Percentiles rank a stretch among this genome's conserved stretches.
Evolutionary conservation across 1,140 invertebrate genomes (phyloP).

Genomic region (Elysia chlorotica): DNA sequence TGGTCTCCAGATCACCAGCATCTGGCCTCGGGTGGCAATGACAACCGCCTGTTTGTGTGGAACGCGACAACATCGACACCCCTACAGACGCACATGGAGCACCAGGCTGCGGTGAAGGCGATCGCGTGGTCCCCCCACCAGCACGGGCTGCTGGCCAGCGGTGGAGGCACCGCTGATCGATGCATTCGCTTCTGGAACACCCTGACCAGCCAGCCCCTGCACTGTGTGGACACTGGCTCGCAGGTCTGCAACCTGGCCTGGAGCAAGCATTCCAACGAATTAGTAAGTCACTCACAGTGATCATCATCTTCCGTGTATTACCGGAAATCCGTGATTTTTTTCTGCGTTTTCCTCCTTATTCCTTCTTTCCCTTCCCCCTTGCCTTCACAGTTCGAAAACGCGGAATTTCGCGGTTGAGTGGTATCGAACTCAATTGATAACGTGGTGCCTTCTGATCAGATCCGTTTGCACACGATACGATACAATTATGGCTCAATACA

Average conservation of each 20-base stretch:
- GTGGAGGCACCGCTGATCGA: slow-evolving; percentile 96
- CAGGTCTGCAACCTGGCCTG: slow-evolving; percentile 98
- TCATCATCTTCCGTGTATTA: too few species aligned
- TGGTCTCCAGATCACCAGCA: slow-evolving; percentile 99
- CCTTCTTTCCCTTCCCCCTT: too few species aligned
- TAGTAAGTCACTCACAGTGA: too few species aligned
- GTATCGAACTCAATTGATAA: too few species aligned
- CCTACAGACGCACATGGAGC: slow-evolving; percentile 93
- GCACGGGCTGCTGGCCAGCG: slow-evolving; percentile 94
- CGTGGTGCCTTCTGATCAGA: too few species aligned
- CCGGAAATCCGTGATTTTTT: too few species aligned
- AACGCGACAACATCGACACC: slow-evolving; percentile 73
- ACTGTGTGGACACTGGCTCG: slow-evolving; percentile 98
- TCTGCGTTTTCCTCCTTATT: too few species aligned
- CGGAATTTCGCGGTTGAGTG: too few species aligned
- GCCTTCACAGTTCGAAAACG: too few species aligned
- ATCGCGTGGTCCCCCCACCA: slow-evolving; percentile 99
- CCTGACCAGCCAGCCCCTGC: slow-evolving; percentile 97
- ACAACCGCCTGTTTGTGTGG: slow-evolving; percentile 98
- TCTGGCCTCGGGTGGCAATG: slow-evolving; percentile 97
- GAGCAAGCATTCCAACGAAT: slow-evolving; percentile 97
- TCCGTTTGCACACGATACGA: too few species aligned
- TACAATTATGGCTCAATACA: too few species aligned
- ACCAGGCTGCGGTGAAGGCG: slow-evolving; percentile 94
- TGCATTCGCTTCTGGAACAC: slow-evolving; percentile 95